phyloP scores from a whole-genome alignment of 2,797 vertebrate species.

The Natrix natrix region DNA sequence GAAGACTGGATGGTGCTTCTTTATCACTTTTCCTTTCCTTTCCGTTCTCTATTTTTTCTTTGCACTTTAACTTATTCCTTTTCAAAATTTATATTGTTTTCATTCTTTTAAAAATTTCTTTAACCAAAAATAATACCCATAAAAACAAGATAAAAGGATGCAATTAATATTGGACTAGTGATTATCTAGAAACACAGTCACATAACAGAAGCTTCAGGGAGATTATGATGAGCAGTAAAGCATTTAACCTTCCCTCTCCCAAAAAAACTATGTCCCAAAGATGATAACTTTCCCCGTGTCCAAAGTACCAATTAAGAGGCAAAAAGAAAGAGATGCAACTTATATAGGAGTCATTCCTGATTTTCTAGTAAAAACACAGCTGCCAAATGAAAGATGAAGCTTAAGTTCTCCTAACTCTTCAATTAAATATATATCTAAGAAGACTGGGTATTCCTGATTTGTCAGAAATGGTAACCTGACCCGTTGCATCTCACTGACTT shows the following conservation, averaged over 20 bases:
- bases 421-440: not conserved
- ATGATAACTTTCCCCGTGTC: too few relatives aligned
- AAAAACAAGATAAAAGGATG: not conserved
- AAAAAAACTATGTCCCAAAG: not conserved
- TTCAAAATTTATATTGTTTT: not conserved
- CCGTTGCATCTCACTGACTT: not conserved
- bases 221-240: not conserved
- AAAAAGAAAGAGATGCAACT: not conserved
- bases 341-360: constrained; percentile 3
- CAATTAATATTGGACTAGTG: not conserved
- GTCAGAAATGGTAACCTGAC: not conserved
- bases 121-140: not conserved
- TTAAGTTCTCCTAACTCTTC: not conserved
- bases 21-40: not conserved
- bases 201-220: not conserved
- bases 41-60: not conserved
- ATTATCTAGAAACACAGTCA: not conserved
- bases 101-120: not conserved
- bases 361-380: not conserved
- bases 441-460: not conserved
- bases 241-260: not conserved
- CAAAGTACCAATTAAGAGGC: not conserved
- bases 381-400: constrained; percentile 5
- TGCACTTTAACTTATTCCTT: not conserved
- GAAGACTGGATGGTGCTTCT: not conserved